A percentile compares a stretch with the other conserved stretches of the same genome.
Conservation (phyloP, 2,888 invertebrate species). For the Pseudanteris insignis region DNA sequence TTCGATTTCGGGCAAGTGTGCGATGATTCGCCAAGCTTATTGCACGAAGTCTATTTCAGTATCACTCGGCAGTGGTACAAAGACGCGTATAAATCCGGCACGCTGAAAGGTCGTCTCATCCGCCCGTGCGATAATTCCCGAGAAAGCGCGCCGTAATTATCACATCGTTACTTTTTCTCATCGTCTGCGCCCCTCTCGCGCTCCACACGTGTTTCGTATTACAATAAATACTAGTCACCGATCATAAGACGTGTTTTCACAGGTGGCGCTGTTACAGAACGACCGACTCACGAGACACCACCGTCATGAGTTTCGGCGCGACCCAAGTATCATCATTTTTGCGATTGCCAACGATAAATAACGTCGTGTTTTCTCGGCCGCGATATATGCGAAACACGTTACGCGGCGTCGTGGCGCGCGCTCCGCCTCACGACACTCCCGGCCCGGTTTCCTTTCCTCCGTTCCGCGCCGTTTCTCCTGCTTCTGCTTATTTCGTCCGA, state of each 20-base stretch:
- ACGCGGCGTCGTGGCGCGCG: constrained; percentile 1
- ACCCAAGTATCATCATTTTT: constrained; percentile 47
- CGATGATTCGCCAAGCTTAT: background rate
- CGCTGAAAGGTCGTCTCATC: background rate
- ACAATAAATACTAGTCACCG: constrained; percentile 60
- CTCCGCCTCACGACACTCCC: constrained; percentile 9
- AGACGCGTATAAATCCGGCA: constrained; percentile 1
- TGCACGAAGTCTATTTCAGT: constrained; percentile 35
- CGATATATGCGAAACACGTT: constrained; percentile 36
- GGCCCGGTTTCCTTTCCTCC: background rate
- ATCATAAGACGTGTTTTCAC: constrained; percentile 62
- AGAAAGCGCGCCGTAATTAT: constrained; percentile 41
- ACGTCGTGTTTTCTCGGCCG: constrained; percentile 46
- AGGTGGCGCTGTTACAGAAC: constrained; percentile 55
- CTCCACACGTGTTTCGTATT: constrained; percentile 59
- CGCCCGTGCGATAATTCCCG: constrained; percentile 9
- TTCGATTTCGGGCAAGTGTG: no score
- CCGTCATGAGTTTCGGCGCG: constrained; percentile 23
- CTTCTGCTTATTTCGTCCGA: constrained; percentile 7
- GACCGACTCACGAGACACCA: constrained; percentile 10
- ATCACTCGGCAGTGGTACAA: constrained; percentile 25
- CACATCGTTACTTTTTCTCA: no score
- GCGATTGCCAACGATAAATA: constrained; percentile 59
- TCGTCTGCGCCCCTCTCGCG: background rate
- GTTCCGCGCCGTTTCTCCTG: background rate